Base-by-base conservation (phyloP, 2,113 vertebrate species). In the Danio rerio region DNA sequence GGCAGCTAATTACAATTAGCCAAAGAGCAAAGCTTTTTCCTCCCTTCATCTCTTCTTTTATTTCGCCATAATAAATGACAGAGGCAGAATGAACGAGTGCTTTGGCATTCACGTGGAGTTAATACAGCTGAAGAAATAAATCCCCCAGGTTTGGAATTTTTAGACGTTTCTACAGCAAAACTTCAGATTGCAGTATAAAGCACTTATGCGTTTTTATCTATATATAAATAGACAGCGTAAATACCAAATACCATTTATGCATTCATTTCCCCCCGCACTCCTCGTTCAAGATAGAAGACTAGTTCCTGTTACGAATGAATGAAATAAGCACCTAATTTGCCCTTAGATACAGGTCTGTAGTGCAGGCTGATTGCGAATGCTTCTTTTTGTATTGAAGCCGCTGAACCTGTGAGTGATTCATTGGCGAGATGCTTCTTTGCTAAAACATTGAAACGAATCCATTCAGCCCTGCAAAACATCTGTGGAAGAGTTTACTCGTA, bases 1-100 rank as follows among this genome's bases (percentile, higher is more conserved):
- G 77, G 79, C 83, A 72, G 72, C 78, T 90, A 47, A 89, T 92
- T 65, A 81, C 59, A 70, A 69, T 81, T 84, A 21, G 10, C 52
- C 82, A 82, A 88, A 87, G 78, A 81, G 84, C 82, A 78, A 82
- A 86, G 59, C 81, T 74, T 70, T 21, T 42, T 18, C 56, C 43
- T 61, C 83, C 21, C 21, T 49, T 66, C 53, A 66, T 45, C 65
- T 79, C 18, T 47, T 50, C 45, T 10, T 43, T 68, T 73, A 65
- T 83, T 68, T 18, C 21, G 59, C 69, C n/a, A 63, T 87, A 56
- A 68, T 88, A 66, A 81, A 78, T 52, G 18, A 45, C 31, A 43
- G 53, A 55, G 21, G 71, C 45, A 69, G 49, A 16, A 59, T 58
- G 80, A 61, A 72, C 43, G 40, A 70, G n/a, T 45, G 45, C 21